Evolutionary conservation across 2,888 invertebrate genomes (phyloP).

Genomic region (Ophioninae sp.): DNA sequence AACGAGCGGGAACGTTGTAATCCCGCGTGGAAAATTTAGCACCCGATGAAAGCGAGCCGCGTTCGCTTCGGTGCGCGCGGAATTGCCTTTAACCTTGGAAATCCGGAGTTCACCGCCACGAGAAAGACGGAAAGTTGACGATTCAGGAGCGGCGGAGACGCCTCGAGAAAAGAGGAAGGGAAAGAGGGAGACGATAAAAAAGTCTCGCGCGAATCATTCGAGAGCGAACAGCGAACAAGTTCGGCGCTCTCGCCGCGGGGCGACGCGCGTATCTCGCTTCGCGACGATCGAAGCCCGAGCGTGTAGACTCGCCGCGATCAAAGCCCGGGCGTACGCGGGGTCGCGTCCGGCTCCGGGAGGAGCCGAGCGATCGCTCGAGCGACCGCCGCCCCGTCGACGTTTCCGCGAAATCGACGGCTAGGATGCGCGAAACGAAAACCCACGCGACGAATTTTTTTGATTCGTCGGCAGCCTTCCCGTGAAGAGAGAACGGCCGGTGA

Average conservation of each 20-base stretch:
- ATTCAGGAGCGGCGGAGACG: slow-evolving; percentile 1
- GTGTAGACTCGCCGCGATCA: slow-evolving; percentile 16
- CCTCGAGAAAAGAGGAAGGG: background rate
- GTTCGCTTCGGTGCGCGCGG: slow-evolving; percentile 40
- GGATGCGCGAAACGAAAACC: too few species aligned
- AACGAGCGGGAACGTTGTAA: slow-evolving; percentile 45
- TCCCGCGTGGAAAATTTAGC: slow-evolving; percentile 63
- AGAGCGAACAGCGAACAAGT: slow-evolving; percentile 46
- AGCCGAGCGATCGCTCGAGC: slow-evolving; percentile 11
- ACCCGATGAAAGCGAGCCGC: slow-evolving; percentile 57
- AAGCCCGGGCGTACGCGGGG: slow-evolving; percentile 5
- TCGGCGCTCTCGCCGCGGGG: slow-evolving; percentile 18
- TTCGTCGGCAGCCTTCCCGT: too few species aligned
- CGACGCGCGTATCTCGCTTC: slow-evolving; percentile 3
- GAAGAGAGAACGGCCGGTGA: too few species aligned
- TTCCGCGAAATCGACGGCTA: background rate
- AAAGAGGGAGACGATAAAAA: background rate
- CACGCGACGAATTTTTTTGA: too few species aligned
- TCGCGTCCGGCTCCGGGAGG: slow-evolving; percentile 13
- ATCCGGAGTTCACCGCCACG: slow-evolving; percentile 57
- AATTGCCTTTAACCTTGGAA: slow-evolving; percentile 61
- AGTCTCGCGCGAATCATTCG: slow-evolving; percentile 40
- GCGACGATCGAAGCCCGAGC: background rate
- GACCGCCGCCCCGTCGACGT: background rate
- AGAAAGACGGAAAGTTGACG: slow-evolving; percentile 53